These are phyloP conservation scores for Serripes groenlandicus DNA, from an alignment of 2,888 invertebrate species.

Conservation along the genomic window DNA sequence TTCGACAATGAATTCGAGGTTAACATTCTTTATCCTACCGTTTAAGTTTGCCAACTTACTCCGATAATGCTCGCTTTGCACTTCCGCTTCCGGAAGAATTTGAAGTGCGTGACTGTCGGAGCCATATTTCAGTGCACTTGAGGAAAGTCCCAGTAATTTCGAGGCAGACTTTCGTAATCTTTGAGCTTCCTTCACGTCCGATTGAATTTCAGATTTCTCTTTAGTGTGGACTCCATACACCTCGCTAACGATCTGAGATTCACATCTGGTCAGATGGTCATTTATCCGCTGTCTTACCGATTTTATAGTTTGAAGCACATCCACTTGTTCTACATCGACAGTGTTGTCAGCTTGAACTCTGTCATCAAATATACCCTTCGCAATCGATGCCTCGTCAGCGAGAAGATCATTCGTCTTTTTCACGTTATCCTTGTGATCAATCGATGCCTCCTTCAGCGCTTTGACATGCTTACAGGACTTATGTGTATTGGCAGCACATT, in stretches of 20 bases:
- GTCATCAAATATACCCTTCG: conserved; percentile 60
- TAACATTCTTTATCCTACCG: conserved; percentile 51
- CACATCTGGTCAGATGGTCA: conserved; percentile 66
- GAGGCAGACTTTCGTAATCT: conserved; percentile 61
- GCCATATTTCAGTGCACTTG: conserved; percentile 56
- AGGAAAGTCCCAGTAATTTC: conserved; percentile 54
- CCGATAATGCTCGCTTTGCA: conserved; percentile 49
- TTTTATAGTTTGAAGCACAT: conserved; percentile 55
- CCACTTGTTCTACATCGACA: conserved; percentile 51
- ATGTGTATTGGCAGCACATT: conserved; percentile 64
- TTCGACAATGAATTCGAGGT: conserved; percentile 62
- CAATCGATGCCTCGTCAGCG: conserved; percentile 57
- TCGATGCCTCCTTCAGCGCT: conserved; percentile 50
- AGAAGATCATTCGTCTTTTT: conserved; percentile 33
- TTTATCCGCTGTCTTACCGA: conserved; percentile 62
- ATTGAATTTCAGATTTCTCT: conserved; percentile 56
- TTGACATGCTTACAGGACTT: conserved; percentile 61
- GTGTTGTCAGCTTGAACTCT: conserved; percentile 49
- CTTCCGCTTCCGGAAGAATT: conserved; percentile 49
- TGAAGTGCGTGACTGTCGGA: conserved; percentile 66
- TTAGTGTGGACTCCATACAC: conserved; percentile 53
- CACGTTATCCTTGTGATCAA: conserved; percentile 38
- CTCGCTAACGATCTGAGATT: conserved; percentile 59
- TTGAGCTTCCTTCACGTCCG: conserved; percentile 64
- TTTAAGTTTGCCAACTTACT: conserved; percentile 57